A percentile compares a stretch with the other conserved stretches of the same genome.
phyloP scores from a whole-genome alignment of 2,113 vertebrate species.

The Leptocoma aspasia region DNA sequence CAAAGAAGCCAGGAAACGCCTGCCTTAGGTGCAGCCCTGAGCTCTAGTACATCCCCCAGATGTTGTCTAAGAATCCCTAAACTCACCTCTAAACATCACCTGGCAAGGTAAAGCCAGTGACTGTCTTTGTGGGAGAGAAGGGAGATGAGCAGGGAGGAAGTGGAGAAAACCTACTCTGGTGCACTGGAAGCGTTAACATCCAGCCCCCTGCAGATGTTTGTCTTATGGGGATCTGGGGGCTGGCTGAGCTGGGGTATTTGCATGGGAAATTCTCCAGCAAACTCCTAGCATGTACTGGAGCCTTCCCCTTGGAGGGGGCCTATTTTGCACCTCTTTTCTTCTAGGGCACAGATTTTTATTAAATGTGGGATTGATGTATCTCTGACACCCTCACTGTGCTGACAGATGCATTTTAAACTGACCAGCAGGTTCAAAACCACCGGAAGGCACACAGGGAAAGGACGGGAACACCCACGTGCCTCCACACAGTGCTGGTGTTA shows the following conservation, averaged over 20 bases:
- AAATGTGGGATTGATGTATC: not conserved
- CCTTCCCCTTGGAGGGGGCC: not conserved
- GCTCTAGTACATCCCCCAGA: not conserved
- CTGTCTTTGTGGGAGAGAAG: not conserved
- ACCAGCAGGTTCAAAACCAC: not conserved
- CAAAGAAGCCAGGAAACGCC: not conserved
- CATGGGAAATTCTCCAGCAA: not conserved
- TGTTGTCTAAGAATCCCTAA: not conserved
- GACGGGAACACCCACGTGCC: not conserved
- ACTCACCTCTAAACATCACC: not conserved
- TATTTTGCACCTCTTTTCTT: not conserved
- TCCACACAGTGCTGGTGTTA: not conserved
- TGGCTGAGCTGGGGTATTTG: not conserved
- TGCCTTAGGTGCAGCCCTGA: not conserved
- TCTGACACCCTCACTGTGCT: not conserved
- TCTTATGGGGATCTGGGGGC: not conserved
- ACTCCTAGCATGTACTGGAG: not conserved
- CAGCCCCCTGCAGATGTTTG: not conserved
- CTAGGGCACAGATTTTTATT: not conserved
- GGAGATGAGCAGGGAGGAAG: not conserved
- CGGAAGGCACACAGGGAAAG: not conserved
- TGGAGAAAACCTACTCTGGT: not conserved
- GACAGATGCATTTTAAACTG: not conserved
- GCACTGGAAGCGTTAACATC: not conserved
- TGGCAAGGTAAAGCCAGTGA: not conserved